Evolutionary conservation across 2,113 vertebrate genomes (phyloP), one percentile per base, ranked within the genome.

Genomic region (Cricetomys ansorgei): DNA sequence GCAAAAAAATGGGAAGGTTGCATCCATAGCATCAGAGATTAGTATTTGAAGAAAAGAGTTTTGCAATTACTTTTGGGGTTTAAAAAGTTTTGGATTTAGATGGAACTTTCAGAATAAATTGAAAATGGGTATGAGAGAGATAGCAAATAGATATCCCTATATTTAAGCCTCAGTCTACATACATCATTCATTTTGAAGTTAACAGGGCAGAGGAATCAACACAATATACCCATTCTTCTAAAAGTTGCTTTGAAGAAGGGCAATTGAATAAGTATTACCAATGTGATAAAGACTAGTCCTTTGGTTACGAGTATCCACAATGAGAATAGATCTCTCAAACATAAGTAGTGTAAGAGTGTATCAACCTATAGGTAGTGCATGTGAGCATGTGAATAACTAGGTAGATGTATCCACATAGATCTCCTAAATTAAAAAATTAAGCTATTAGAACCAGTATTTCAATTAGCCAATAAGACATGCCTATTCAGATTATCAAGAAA

Each of bases 371-470:
- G 45, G 31, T 45, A 2, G 8, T 55, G 3, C 21, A 8, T 50
- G 25, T 15, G 8, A 40, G 2, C 3, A 43, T 45, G 7, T 21
- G n/a, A 2, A 62, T 4, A 62, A 62, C 27, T 4, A 37, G 0
- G 72, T 45, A 7, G 3, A 94, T 16, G 13, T 9, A 96, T 95
- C 29, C 45, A 94, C 50, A 95, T 48, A 96, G 21, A 69, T 87
- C 96, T 2, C 81, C 59, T 91, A 92, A 97, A 89, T 69, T 73
- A 53, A 83, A 67, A 97, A 37, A 43, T 93, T 96, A 96, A 96
- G 80, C 45, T 21, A n/a, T 65, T 76, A 25, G 34, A 50, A 85
- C 15, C 40, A 88, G 0, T 55, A 75, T 92, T 96, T 97, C 93
- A 92, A 43, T 80, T 89, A 67, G 67, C 0, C 77, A 89, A 95